Percentiles rank a stretch among this genome's conserved stretches.
Conservation (phyloP, 2,888 invertebrate species). For the Habrosyne pyritoides region DNA sequence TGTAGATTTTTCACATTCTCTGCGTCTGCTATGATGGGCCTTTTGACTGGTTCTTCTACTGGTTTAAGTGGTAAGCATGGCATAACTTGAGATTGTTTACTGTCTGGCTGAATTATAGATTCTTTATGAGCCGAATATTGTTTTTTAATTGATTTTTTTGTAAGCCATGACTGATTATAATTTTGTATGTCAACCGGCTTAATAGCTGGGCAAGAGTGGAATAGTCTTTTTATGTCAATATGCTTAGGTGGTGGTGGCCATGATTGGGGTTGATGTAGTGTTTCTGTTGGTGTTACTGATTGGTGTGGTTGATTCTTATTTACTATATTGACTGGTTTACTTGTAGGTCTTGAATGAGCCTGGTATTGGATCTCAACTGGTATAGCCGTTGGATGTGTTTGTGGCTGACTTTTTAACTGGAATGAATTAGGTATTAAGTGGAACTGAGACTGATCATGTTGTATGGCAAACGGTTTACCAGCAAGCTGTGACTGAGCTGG, state of each 20-base stretch:
- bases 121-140: not conserved
- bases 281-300: not conserved
- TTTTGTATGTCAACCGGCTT: not conserved
- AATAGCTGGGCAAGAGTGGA: not conserved
- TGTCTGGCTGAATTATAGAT: not conserved
- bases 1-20: not conserved
- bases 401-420: not conserved
- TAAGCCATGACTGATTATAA: not conserved
- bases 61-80: not conserved
- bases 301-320: not conserved
- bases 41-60: slow-evolving; percentile 13
- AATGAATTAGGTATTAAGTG: not conserved
- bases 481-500: not conserved
- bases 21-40: not conserved
- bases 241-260: not conserved
- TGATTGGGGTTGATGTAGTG: not conserved
- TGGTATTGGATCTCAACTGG: not conserved
- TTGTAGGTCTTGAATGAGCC: not conserved
- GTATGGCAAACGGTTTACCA: not conserved
- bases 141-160: not conserved
- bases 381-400: not conserved
- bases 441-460: not conserved
- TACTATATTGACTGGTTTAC: not conserved
- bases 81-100: not conserved
- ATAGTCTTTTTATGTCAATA: not conserved